Evolutionary conservation across 2,113 vertebrate species (phyloP).

Genomic region (Saguinus midas): DNA sequence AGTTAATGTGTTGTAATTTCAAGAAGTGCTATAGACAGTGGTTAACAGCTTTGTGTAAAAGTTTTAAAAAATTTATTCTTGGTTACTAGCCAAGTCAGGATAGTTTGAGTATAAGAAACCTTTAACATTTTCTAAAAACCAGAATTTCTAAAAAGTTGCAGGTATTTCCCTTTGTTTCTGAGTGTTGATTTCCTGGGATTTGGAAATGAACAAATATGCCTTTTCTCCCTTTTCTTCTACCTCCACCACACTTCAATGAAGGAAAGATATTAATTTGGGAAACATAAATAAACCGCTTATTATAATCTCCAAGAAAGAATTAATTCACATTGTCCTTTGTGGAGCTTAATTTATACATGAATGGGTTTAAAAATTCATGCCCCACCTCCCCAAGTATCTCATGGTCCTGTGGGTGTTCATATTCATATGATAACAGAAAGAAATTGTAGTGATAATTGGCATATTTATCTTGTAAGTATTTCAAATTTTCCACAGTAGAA

Average conservation of each 20-base stretch:
- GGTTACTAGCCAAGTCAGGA: neutral
- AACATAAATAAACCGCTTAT: neutral
- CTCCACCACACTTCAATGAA: neutral
- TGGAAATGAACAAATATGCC: neutral
- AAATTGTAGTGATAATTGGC: neutral
- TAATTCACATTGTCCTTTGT: neutral
- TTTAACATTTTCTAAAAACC: neutral
- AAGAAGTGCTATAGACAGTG: neutral
- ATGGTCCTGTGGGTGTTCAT: neutral
- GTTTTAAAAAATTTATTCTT: constrained; percentile 16
- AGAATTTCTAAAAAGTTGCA: constrained; percentile 47
- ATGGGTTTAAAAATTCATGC: neutral
- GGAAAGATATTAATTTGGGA: neutral
- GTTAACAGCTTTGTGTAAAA: neutral
- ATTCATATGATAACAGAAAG: neutral
- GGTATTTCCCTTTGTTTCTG: neutral
- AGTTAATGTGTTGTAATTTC: neutral
- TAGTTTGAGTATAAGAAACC: neutral
- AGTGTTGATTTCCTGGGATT: constrained; percentile 31
- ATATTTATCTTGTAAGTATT: neutral
- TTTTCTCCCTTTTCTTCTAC: neutral
- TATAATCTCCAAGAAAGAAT: neutral
- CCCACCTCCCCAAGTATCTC: neutral
- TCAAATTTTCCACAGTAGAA: neutral
- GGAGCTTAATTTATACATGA: neutral